Conservation (phyloP, 2,888 invertebrate genomes). For the Tribolium freemani region DNA sequence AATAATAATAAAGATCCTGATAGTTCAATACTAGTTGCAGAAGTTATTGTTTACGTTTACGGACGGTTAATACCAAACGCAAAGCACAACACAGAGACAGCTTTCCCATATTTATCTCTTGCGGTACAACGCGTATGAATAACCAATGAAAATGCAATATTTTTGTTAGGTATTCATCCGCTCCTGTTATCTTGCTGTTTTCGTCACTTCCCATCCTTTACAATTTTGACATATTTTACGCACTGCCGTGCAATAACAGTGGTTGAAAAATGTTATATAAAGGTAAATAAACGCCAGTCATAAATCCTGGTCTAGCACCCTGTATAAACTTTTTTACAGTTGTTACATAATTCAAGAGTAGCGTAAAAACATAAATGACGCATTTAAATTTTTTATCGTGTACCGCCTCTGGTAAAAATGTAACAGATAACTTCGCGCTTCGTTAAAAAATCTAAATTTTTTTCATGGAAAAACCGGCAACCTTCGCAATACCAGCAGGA, state of each 20-base stretch:
- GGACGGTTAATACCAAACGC: not conserved
- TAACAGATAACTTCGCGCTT: slow-evolving; percentile 4
- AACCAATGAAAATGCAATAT: slow-evolving; percentile 28
- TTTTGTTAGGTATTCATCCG: slow-evolving; percentile 20
- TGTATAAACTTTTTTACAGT: not conserved
- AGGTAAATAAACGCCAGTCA: not conserved
- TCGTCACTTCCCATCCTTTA: not conserved
- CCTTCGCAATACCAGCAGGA: not conserved
- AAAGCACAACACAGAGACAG: slow-evolving; percentile 10
- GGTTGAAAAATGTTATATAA: not conserved
- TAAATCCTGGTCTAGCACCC: not conserved
- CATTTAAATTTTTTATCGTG: not conserved
- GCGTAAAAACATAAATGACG: not conserved
- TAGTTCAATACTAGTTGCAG: not conserved
- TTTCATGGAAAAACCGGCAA: slow-evolving; percentile 3
- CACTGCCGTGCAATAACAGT: not conserved
- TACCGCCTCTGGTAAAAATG: not conserved
- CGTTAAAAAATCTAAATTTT: slow-evolving; percentile 1
- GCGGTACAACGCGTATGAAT: slow-evolving; percentile 19
- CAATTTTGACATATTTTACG: slow-evolving; percentile 1
- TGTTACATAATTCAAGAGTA: not conserved
- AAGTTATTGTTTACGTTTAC: not conserved
- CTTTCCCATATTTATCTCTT: slow-evolving; percentile 25
- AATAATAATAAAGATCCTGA: not conserved
- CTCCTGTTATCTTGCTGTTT: slow-evolving; percentile 4